phyloP scores from a whole-genome alignment of 2,888 invertebrate genomes.

The Pristionchus maxplancki region DNA sequence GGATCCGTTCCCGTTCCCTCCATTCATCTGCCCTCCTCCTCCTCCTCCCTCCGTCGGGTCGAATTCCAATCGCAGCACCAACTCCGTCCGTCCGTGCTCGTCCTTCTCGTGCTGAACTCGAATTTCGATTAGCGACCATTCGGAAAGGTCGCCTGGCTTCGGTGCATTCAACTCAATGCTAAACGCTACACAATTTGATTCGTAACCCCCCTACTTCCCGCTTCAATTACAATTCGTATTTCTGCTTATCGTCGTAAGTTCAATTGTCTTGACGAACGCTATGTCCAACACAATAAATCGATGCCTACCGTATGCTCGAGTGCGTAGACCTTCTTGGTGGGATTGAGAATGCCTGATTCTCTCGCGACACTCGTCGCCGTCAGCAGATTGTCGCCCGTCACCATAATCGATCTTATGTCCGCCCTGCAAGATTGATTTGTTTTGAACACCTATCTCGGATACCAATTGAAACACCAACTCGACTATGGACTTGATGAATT shows the following conservation, averaged over 20 bases:
- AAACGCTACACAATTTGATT: no score
- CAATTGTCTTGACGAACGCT: no score
- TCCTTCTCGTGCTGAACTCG: constrained; percentile 12
- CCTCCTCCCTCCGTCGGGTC: constrained; percentile 30
- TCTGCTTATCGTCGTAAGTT: background rate
- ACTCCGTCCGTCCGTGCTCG: constrained; percentile 27
- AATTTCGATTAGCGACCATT: background rate
- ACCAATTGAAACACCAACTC: no score
- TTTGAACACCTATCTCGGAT: no score
- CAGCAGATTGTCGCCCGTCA: constrained; percentile 94
- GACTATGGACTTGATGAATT: background rate
- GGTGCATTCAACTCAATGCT: background rate
- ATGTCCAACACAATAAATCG: background rate
- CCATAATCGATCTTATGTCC: constrained; percentile 88
- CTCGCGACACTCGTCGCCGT: constrained; percentile 93
- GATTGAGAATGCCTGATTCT: constrained; percentile 83
- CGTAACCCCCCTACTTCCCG: background rate
- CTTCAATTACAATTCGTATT: background rate
- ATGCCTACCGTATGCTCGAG: constrained; percentile 56
- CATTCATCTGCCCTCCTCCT: background rate
- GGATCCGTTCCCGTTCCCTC: constrained; percentile 15
- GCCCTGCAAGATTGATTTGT: constrained; percentile 82
- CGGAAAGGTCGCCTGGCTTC: background rate
- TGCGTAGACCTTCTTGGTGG: constrained; percentile 69
- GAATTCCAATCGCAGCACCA: constrained; percentile 40